Base-by-base conservation (phyloP, 2,113 vertebrate genomes). In the Notechis scutatus region DNA sequence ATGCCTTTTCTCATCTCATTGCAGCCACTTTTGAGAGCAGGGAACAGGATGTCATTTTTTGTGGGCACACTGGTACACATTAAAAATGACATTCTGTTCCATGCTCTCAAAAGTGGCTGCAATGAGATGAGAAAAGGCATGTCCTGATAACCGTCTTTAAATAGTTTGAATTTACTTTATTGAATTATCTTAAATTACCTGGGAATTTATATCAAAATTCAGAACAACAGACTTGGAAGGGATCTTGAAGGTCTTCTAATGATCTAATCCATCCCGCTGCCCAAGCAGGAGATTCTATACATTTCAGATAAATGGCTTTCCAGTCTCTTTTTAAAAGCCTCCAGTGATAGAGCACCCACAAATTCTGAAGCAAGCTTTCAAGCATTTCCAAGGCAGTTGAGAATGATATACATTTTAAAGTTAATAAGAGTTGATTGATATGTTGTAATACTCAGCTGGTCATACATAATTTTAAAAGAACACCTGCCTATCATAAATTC, bases 391-490 rank as follows among this genome's bases (percentile, higher is more conserved):
- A 34, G 74, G 18, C 74, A 21, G 45, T 24, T 39, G 20, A 87
- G 20, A 87, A 92, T 87, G 85, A 52, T 52, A 29, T 39, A 42
- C 8, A 59, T 39, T 69, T 69, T 88, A 64, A 92, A 69, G 45
- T 64, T 61, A 59, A 87, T 15, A 34, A 50, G n/a, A 69, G n/a
- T 15, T 88, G n/a, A 54, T 23, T 88, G 47, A 54, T 39, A 89
- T 8, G 93, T 93, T 89, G n/a, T 52, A 6, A 93, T 85, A 91
- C 34, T 74, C 0, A 3, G 14, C 39, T 55, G 50, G 64, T 1
- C 39, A 42, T 0, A 0, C 47, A 61, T 56, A 14, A 11, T 91
- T 34, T 18, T 14, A 24, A 50, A 47, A 69, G 15, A 54, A 42
- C 18, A 42, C 26, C 9, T n/a, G 34, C 0, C 1, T 1, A 56